A percentile compares a stretch with the other conserved stretches of the same genome.
phyloP scores from a whole-genome alignment of 2,113 vertebrate genomes.

The Accipiter virgatus region DNA sequence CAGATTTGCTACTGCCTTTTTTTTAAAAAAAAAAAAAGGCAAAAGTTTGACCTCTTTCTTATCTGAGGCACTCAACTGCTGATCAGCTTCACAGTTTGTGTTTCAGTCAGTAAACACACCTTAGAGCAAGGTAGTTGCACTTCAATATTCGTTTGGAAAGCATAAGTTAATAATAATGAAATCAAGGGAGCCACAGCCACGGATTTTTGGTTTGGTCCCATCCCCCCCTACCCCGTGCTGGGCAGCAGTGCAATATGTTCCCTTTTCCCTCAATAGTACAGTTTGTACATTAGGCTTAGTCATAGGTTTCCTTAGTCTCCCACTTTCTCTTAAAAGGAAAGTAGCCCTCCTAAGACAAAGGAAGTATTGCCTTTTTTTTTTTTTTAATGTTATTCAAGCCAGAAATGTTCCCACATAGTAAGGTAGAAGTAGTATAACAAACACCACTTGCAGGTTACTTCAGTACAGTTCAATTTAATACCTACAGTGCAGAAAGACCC shows the following conservation, averaged over 20 bases:
- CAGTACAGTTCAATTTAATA: neutral
- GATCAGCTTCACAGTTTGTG: neutral
- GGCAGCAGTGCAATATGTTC: neutral
- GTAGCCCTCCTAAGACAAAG: neutral
- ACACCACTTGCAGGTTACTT: neutral
- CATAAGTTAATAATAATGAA: neutral
- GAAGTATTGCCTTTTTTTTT: neutral
- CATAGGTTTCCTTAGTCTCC: neutral
- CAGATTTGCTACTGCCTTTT: neutral
- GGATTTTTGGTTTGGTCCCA: neutral
- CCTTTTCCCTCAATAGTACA: neutral
- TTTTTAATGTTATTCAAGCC: neutral
- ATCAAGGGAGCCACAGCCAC: neutral
- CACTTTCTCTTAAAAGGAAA: neutral
- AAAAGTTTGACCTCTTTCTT: neutral
- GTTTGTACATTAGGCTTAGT: neutral
- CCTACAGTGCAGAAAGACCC: neutral
- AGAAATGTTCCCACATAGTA: neutral
- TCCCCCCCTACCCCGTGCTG: neutral
- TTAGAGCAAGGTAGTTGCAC: neutral
- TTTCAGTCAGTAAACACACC: neutral
- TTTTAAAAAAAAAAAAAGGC: too few species aligned
- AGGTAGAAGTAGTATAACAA: neutral
- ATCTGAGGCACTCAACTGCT: neutral
- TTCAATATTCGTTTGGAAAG: neutral